A percentile compares a stretch with the other conserved stretches of the same genome.
Conservation (phyloP, 2,888 invertebrate genomes). For the Drosophila nigricruria region DNA sequence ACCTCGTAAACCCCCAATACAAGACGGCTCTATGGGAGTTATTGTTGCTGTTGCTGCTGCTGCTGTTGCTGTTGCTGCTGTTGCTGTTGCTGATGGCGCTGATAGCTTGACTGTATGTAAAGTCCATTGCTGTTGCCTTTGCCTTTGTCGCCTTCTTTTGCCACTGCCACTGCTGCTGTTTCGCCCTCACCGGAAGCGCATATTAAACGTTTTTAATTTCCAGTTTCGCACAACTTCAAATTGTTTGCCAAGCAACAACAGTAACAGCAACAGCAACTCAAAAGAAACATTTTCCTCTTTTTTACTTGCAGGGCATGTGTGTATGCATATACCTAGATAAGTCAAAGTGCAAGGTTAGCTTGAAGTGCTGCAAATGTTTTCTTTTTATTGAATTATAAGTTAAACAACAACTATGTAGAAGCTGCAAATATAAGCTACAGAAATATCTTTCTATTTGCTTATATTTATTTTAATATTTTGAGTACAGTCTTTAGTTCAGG, state of each 20-base stretch:
- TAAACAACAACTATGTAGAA: background rate
- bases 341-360: background rate
- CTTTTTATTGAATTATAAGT: background rate
- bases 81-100: conserved; percentile 49
- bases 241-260: conserved; percentile 49
- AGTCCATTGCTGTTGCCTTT: conserved; percentile 21
- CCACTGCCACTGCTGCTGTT: conserved; percentile 10
- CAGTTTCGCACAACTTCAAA: conserved; percentile 62
- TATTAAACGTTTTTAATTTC: conserved; percentile 76
- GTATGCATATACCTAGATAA: background rate
- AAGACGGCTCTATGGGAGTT: background rate
- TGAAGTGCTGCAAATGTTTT: background rate
- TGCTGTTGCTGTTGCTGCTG: conserved; percentile 39
- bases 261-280: conserved; percentile 7
- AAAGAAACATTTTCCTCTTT: conserved; percentile 1
- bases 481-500: background rate
- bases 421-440: background rate
- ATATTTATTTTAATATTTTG: background rate
- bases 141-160: conserved; percentile 27
- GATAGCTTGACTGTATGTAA: conserved; percentile 55
- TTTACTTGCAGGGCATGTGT: background rate
- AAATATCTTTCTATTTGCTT: background rate
- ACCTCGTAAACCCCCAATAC: background rate
- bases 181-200: conserved; percentile 69
- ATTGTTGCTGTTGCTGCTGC: conserved; percentile 17